Evolutionary conservation across 2,113 vertebrate genomes (phyloP).

Genomic region (Halcyon malimbica): DNA sequence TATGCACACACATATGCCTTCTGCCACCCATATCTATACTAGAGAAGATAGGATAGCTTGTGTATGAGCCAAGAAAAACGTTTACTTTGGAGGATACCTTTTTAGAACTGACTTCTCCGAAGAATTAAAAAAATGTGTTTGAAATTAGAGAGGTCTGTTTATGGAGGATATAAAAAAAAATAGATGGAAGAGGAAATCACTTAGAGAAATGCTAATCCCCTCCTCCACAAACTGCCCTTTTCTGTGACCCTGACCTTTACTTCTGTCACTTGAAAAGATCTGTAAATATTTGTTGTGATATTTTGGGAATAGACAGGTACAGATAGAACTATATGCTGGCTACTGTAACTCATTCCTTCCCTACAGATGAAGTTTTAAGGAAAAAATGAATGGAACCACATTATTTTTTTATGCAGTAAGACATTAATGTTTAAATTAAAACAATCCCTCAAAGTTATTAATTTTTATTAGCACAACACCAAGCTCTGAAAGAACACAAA

Average conservation of each 20-base stretch:
- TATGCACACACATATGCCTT: not conserved
- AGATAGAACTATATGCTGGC: slow-evolving; percentile 28
- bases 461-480: not conserved
- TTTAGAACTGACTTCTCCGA: slow-evolving; percentile 61
- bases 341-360: slow-evolving; percentile 29
- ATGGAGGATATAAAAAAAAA: slow-evolving; percentile 51
- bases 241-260: slow-evolving; percentile 68
- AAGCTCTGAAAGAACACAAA: not conserved
- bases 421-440: not conserved
- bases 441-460: not conserved
- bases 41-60: slow-evolving; percentile 32
- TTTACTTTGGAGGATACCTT: slow-evolving; percentile 56
- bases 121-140: slow-evolving; percentile 64
- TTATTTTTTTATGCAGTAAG: not conserved
- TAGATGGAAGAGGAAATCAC: slow-evolving; percentile 59
- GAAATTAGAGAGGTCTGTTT: slow-evolving; percentile 69
- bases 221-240: slow-evolving; percentile 62
- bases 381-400: not conserved
- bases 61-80: slow-evolving; percentile 58
- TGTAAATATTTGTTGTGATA: slow-evolving; percentile 72
- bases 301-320: slow-evolving; percentile 70
- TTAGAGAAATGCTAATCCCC: slow-evolving; percentile 58
- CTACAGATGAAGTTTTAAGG: slow-evolving; percentile 8
- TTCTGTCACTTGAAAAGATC: slow-evolving; percentile 58
- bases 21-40: not conserved